Evolutionary conservation across 1,140 invertebrate species (phyloP), one percentile per base, ranked within the genome.

Genomic region (Tetranychus cinnabarinus): DNA sequence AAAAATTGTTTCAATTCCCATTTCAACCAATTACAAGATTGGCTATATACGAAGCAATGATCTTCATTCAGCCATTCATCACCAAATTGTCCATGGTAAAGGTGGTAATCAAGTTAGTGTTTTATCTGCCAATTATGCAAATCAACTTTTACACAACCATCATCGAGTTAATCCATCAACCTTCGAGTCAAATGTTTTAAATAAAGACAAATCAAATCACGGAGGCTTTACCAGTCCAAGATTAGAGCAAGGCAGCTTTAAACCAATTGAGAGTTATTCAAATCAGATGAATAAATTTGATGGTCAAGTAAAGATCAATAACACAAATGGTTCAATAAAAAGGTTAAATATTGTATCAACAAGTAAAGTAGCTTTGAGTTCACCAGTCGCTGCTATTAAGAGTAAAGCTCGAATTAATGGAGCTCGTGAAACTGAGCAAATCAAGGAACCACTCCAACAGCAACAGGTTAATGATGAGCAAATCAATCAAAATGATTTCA

Each of bases 1-100:
- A 2, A 42, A 42, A 42, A 31, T 52, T 52, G 50, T 31, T 52
- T 52, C 50, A 52, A 52, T 52, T 52, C n/a, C 59, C 15, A 36
- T 54, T 23, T 33, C 59, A 23, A 48, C 31, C 12, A 50, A 61
- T 39, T 61, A 61, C 39, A 42, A 56, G 8, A 45, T 61, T 42
- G 60, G 60, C 12, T 61, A 61, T 56, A 46, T 61, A 7, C 33
- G 60, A 39, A 39, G 52, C 23, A 35, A 12, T 61, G 60, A 61
- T 46, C 52, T 61, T 13, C 60, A 61, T 45, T 34, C 34, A n/a
- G 60, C 55, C 8, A 33, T 61, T 7, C 33, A 61, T 34, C 35
- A 61, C 1, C 15, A 31, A 33, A 13, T 59, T 34, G 45, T 46
- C 10, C 42, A 23, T 33, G 42, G 36, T 36, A 45, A n/a, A 15